These are phyloP conservation scores for Odontothrips loti DNA, from an alignment of 2,888 invertebrate species.

Conservation along the genomic window DNA sequence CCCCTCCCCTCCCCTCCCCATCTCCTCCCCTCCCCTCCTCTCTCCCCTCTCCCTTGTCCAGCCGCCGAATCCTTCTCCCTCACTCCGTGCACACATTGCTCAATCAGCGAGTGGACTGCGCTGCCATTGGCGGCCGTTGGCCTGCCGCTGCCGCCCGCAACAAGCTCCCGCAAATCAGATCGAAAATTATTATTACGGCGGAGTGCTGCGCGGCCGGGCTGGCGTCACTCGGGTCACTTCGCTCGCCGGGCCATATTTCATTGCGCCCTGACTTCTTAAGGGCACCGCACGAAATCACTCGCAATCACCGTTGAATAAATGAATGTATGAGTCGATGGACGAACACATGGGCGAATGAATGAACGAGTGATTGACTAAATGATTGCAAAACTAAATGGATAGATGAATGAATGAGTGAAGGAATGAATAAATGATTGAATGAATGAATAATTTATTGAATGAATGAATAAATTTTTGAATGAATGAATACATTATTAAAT, in stretches of 20 bases:
- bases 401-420: too few species aligned
- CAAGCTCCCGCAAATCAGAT: background rate
- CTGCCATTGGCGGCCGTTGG: background rate
- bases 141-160: background rate
- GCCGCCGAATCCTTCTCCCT: background rate
- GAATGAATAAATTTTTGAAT: background rate
- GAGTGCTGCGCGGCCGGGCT: background rate
- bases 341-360: too few species aligned
- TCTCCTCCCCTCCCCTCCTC: too few species aligned
- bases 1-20: too few species aligned
- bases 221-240: background rate
- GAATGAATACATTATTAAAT: too few species aligned
- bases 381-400: too few species aligned
- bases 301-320: background rate
- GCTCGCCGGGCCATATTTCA: background rate
- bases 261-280: too few species aligned
- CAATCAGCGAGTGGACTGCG: background rate
- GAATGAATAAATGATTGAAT: too few species aligned
- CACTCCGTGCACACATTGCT: too few species aligned
- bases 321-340: too few species aligned
- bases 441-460: too few species aligned
- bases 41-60: background rate
- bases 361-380: background rate
- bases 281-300: too few species aligned
- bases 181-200: background rate